Evolutionary conservation across 1,140 invertebrate species (phyloP), one percentile per base, ranked within the genome.

Genomic region (Zaprionus ornatus): DNA sequence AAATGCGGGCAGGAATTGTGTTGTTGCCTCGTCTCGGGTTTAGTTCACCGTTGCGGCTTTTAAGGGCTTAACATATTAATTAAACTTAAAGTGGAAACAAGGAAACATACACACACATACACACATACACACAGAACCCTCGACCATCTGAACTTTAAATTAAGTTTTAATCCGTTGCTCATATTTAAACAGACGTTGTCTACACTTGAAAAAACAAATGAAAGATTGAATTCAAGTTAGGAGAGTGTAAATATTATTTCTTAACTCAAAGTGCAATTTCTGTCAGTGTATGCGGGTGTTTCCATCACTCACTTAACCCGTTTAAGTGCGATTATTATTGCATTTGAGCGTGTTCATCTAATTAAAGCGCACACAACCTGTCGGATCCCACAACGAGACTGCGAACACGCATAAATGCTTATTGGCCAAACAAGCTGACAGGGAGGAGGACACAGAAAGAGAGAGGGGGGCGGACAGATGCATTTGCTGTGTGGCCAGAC

Each of bases 141-240:
- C 56, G 73, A 52, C 74, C 65, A 78, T 65, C 75, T 77, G 74
- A 88, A 88, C 81, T 88, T 88, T 81, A 88, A 87, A 88, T 88
- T 88, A 84, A 80, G 74, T 90, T 88, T 90, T 88, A 88, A 88
- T 88, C 84, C 90, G 80, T 90, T 88, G 85, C 84, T 90, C 81
- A 88, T 90, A 90, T 90, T 90, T 87, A 88, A 84, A 80, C 80
- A 88, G 74, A 60, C 72, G 69, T 42, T 62, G 60, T 32, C 19
- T 66, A 21, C 29, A 37, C 21, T 55, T 52, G n/a, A 6, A 17
- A 9, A 52, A 52, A 25, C 17, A 21, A 37, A 37, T 13, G 4
- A 37, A 37, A 32, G 29, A 32, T 9, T 32, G 29, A 10, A 9
- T 10, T 32, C 29, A 10, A 32, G 29, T 32, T 32, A 10, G 10